Evolutionary conservation across 1,140 invertebrate species (phyloP).

Genomic region (Coboldia fuscipes): DNA sequence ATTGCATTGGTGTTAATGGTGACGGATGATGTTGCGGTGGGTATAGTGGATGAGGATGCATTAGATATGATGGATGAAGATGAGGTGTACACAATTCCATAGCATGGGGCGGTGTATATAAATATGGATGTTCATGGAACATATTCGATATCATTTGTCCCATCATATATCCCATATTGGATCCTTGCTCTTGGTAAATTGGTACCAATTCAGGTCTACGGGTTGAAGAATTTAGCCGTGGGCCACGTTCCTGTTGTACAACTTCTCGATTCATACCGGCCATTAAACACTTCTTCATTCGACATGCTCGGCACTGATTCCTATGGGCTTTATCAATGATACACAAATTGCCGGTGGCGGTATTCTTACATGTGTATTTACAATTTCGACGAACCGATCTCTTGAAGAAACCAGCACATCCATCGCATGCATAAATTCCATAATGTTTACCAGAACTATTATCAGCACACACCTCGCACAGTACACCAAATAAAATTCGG

Average conservation of each 20-base stretch:
- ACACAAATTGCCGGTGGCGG: slow-evolving; percentile 62
- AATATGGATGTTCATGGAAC: slow-evolving; percentile 9
- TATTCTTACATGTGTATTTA: slow-evolving; percentile 88
- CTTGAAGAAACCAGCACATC: slow-evolving; percentile 87
- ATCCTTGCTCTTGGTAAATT: slow-evolving; percentile 14
- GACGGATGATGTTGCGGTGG: too few relatives aligned
- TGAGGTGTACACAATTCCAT: slow-evolving; percentile 15
- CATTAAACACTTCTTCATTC: slow-evolving; percentile 81
- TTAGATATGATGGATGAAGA: slow-evolving; percentile 11
- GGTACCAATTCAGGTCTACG: slow-evolving; percentile 56
- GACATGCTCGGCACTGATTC: slow-evolving; percentile 89
- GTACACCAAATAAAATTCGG: slow-evolving; percentile 92
- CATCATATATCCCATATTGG: slow-evolving; percentile 17
- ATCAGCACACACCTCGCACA: slow-evolving; percentile 93
- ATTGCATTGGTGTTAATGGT: slow-evolving; percentile 13
- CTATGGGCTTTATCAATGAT: slow-evolving; percentile 91
- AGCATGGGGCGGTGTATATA: slow-evolving; percentile 7
- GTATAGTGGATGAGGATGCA: slow-evolving; percentile 8
- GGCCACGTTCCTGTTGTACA: slow-evolving; percentile 93
- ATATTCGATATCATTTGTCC: slow-evolving; percentile 10
- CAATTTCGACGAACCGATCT: slow-evolving; percentile 85
- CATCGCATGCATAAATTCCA: slow-evolving; percentile 97
- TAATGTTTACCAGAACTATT: slow-evolving; percentile 98
- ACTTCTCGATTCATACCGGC: slow-evolving; percentile 98
- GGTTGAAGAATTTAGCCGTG: slow-evolving; percentile 81